phyloP scores from a whole-genome alignment of 2,888 invertebrate species.

The Dynastes maya region DNA sequence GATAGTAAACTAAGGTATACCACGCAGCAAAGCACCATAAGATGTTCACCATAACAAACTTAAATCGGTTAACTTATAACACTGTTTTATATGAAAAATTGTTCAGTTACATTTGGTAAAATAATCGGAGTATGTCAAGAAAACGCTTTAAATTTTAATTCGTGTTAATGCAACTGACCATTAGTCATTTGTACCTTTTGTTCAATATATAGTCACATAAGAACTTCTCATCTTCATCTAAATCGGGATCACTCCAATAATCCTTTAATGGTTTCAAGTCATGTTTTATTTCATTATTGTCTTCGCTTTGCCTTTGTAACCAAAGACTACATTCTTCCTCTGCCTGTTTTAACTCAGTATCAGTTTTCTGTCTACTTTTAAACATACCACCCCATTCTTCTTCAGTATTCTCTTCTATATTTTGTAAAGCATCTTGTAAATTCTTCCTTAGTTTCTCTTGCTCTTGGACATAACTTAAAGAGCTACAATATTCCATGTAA shows the following conservation, averaged over 20 bases:
- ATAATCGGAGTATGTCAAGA: neutral
- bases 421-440: constrained; percentile 73
- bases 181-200: constrained; percentile 74
- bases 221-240: constrained; percentile 90
- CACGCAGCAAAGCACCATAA: too few relatives aligned
- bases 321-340: constrained; percentile 82
- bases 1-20: too few relatives aligned
- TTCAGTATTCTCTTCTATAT: constrained; percentile 71
- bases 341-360: constrained; percentile 72
- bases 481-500: constrained; percentile 58
- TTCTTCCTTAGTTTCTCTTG: constrained; percentile 78
- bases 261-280: constrained; percentile 84
- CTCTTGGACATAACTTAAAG: constrained; percentile 78
- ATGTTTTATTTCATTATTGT: constrained; percentile 75
- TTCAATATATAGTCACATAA: constrained; percentile 94
- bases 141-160: too few relatives aligned
- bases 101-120: neutral
- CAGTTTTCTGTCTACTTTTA: constrained; percentile 73
- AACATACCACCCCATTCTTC: constrained; percentile 73
- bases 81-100: neutral
- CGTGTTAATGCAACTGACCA: too few relatives aligned
- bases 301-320: constrained; percentile 82
- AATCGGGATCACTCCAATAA: constrained; percentile 87
- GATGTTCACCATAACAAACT: too few relatives aligned
- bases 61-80: too few relatives aligned